A percentile compares a stretch with the other conserved stretches of the same genome.
phyloP scores from a whole-genome alignment of 2,797 vertebrate species.

The Tragelaphus eurycerus region DNA sequence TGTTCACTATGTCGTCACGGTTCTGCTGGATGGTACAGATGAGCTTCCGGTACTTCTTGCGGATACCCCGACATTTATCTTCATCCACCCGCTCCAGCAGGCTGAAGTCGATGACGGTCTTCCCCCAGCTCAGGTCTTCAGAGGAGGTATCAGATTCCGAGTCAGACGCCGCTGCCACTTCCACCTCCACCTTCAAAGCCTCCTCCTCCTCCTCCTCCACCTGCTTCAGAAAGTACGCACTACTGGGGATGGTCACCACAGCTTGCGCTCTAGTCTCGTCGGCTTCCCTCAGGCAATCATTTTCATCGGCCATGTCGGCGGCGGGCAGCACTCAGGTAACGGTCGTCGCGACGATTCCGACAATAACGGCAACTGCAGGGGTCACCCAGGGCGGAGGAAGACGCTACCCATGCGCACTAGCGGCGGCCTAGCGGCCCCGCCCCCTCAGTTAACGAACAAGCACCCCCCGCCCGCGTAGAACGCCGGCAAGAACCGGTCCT shows the following conservation, averaged over 20 bases:
- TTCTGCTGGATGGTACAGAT: slow-evolving; percentile 91
- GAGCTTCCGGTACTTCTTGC: slow-evolving; percentile 93
- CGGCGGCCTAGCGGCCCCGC: not conserved
- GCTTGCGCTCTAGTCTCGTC: not conserved
- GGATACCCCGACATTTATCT: slow-evolving; percentile 84
- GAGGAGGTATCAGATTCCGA: not conserved
- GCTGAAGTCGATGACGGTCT: fast-evolving
- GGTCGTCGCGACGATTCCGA: not conserved
- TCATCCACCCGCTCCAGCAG: slow-evolving; percentile 35
- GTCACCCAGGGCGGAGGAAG: fast-evolving
- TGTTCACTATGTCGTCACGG: slow-evolving; percentile 91
- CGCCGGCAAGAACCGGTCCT: not conserved
- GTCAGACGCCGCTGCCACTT: not conserved
- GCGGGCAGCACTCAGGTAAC: not conserved
- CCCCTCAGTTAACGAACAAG: not conserved
- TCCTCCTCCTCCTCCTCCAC: not conserved
- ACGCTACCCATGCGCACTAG: not conserved
- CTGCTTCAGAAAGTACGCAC: not conserved
- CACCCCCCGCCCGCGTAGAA: fast-evolving
- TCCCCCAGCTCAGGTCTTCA: not conserved
- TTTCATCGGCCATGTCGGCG: not conserved
- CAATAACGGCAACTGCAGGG: fast-evolving
- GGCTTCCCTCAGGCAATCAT: not conserved
- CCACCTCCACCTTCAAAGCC: slow-evolving; percentile 3
- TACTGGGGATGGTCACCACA: fast-evolving